Evolutionary conservation across 2,888 invertebrate species (phyloP).

Genomic region (Caenorhabditis wallacei): DNA sequence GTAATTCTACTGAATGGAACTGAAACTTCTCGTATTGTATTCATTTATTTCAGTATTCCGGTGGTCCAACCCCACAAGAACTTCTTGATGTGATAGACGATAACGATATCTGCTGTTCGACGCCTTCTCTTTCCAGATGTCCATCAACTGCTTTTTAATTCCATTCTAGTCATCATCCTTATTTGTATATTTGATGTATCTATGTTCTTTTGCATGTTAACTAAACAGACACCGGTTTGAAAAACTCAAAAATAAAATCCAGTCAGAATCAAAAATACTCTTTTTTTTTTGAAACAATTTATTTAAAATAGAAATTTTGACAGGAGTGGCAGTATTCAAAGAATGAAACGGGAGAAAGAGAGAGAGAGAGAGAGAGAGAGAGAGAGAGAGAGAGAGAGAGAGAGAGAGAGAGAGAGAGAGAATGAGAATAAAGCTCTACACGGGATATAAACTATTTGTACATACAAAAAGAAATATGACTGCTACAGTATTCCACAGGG

Average conservation of each 20-base stretch:
- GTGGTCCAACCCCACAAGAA: constrained; percentile 92
- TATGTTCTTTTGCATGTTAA: neutral
- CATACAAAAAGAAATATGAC: constrained; percentile 45
- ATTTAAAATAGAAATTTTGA: constrained; percentile 7
- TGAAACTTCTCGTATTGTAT: neutral
- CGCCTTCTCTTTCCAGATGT: constrained; percentile 48
- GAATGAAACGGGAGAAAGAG: neutral
- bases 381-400: constrained; percentile 21
- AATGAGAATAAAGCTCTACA: constrained; percentile 63
- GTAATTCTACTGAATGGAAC: neutral
- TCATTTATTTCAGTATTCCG: constrained; percentile 52
- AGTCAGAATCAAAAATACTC: constrained; percentile 6
- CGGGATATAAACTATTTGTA: constrained; percentile 61
- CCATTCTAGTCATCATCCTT: neutral
- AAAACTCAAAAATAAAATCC: neutral
- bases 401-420: constrained; percentile 22
- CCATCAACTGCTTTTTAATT: constrained; percentile 30
- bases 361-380: constrained; percentile 20
- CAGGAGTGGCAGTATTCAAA: constrained; percentile 1
- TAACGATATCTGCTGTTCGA: constrained; percentile 89
- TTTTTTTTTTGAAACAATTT: neutral
- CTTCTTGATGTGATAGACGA: constrained; percentile 93
- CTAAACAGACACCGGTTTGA: constrained; percentile 7
- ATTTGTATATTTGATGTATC: constrained; percentile 54
- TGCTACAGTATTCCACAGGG: neutral